Evolutionary conservation across 2,113 vertebrate species (phyloP), one percentile per base, ranked within the genome.

Genomic region (Leucosticte australis): DNA sequence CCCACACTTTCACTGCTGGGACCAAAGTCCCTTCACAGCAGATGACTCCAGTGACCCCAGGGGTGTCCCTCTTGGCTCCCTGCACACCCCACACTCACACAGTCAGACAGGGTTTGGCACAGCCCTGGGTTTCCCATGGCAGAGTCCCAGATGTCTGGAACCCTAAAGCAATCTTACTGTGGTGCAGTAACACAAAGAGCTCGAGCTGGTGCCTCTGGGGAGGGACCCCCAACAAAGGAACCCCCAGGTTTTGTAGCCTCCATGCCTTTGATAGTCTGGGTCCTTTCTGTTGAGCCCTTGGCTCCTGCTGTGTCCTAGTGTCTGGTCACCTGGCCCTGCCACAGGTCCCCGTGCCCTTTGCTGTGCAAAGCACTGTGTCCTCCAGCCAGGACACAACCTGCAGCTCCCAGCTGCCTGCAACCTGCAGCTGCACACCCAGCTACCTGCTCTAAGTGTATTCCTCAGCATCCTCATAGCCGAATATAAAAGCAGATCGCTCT

Each of bases 151-250:
- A 41, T 55, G 21, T 33, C 63, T 76, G 56, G 10, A 35, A 63
- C 12, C 21, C 41, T 3, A 1, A 35, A 69, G 8, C 1, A 35
- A 90, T 37, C 47, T 27, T 41, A 49, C 30, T 0, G 0, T 19
- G 41, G 17, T 49, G 55, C 70, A 68, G 24, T 7, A 1, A 21
- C 37, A 65, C 22, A 89, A 60, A 4, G 16, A 6, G 53, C 46
- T 60, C 1, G 1, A 62, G 39, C 39, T 62, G 20, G 20, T 39
- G 27, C 15, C 4, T 28, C 18, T 57, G 4, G 8, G 13, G 42
- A n/a, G 2, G 6, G 33, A 67, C 3, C 2, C 23, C 19, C 28
- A 75, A 18, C 13, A 75, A 53, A 82, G 60, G 69, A 75, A 89
- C 5, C 15, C 37, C 33, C 13, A 27, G 42, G 23, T n/a, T 59